Evolutionary conservation across 2,888 invertebrate genomes (phyloP), one percentile per base, ranked within the genome.

Genomic region (Heliconius aoede): DNA sequence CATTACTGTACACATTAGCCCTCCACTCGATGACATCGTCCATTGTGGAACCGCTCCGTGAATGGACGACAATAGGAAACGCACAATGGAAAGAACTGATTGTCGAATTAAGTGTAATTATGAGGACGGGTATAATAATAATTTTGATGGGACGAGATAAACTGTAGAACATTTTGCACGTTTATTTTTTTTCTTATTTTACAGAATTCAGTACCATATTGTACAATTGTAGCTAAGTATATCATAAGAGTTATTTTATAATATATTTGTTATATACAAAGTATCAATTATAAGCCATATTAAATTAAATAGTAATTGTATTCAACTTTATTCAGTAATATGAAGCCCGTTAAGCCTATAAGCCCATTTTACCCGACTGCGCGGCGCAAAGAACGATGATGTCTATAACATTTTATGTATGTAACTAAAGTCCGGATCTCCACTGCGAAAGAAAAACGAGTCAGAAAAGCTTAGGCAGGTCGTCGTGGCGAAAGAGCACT

Each of bases 91-190:
- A 89, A 87, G 87, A 89, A 89, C 76, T 87, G 85, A 85, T 85
- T 82, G 84, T 85, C 83, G 84, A 87, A 87, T 87, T 85, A 85
- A 87, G 85, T 83, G 85, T 88, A 87, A 90, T 89, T 88, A 89
- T 83, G 83, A 76, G 81, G 30, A 71, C 46, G 32, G 62, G 51
- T 69, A 55, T 46, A 64, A 65, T 69, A 74, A 74, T 65, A 36
- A 65, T 58, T 32, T 65, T 72, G 32, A 36, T 71, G 61, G 9
- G n/a, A 40, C 65, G 55, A 71, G 69, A 76, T 76, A 72, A 72
- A 32, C 55, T 13, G 55, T 28, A 28, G 64, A 26, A 60, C 1
- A 55, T 69, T 51, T 69, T 51, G 24, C 8, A 51, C 3, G n/a
- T 30, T 32, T 5, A 30, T 5, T 24, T 36, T 55, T 36, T 40